These are phyloP conservation scores for Daphoenositta chrysoptera DNA, from an alignment of 2,113 vertebrate species.

Conservation along the genomic window DNA sequence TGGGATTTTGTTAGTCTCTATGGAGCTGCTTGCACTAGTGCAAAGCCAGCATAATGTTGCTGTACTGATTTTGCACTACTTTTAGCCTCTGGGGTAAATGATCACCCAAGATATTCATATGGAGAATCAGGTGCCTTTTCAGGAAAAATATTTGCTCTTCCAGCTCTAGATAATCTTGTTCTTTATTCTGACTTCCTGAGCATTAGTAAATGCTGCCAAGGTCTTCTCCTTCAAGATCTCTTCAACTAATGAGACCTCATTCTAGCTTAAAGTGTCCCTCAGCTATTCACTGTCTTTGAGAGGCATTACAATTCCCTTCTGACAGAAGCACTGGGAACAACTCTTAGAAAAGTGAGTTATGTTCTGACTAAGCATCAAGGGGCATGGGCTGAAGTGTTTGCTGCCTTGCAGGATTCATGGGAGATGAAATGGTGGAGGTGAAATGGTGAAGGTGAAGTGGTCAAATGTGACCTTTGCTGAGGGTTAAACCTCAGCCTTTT, in stretches of 20 bases:
- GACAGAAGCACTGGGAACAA: neutral
- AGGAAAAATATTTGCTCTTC: constrained; percentile 24
- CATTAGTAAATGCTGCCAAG: constrained; percentile 21
- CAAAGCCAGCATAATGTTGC: neutral
- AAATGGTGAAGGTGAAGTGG: too few relatives aligned
- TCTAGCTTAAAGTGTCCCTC: neutral
- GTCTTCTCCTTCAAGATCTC: constrained; percentile 47
- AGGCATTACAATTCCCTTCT: neutral
- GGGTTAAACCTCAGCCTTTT: neutral
- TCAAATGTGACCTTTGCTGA: neutral
- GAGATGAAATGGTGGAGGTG: neutral
- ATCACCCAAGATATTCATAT: neutral
- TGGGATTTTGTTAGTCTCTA: neutral
- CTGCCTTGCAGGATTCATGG: neutral
- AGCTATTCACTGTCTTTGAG: neutral
- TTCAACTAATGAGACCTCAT: constrained; percentile 46
- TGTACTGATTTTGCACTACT: neutral
- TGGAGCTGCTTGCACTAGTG: neutral
- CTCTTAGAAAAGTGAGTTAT: neutral
- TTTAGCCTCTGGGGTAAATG: neutral
- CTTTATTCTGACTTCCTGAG: constrained; percentile 43
- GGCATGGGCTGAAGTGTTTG: neutral
- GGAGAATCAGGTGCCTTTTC: neutral
- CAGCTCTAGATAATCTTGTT: neutral
- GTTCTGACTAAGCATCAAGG: neutral